Conservation (phyloP, 1,140 invertebrate species). For the Drosophila lini region DNA sequence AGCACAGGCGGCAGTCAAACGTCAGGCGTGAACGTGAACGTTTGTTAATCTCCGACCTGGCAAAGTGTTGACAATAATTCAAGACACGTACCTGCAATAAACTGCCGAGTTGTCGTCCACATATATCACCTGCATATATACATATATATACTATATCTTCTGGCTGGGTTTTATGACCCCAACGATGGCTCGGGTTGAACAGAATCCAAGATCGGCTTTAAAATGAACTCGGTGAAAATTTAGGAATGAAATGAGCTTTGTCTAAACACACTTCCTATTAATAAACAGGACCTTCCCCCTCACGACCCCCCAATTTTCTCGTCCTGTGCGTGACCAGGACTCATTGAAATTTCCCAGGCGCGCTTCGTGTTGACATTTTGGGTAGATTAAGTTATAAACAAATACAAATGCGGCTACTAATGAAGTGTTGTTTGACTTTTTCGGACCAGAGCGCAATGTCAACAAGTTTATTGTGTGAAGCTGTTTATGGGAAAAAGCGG, state of each 20-base stretch:
- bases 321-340: slow-evolving; percentile 64
- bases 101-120: slow-evolving; percentile 46
- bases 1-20: slow-evolving; percentile 53
- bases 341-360: slow-evolving; percentile 61
- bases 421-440: slow-evolving; percentile 76
- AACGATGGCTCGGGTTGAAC: slow-evolving; percentile 8
- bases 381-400: slow-evolving; percentile 81
- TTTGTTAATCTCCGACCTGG: slow-evolving; percentile 74
- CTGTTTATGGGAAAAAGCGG: slow-evolving; percentile 62
- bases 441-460: slow-evolving; percentile 52
- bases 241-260: slow-evolving; percentile 20
- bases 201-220: slow-evolving; percentile 22
- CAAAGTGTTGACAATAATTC: slow-evolving; percentile 77
- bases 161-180: slow-evolving; percentile 33
- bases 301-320: slow-evolving; percentile 1
- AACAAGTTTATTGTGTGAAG: slow-evolving; percentile 81
- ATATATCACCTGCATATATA: slow-evolving; percentile 31
- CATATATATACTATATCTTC: slow-evolving; percentile 28
- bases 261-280: slow-evolving; percentile 40
- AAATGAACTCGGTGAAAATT: slow-evolving; percentile 7
- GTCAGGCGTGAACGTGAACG: slow-evolving; percentile 73
- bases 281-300: not conserved
- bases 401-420: slow-evolving; percentile 79
- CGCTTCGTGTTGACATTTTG: slow-evolving; percentile 66
- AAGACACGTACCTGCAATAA: slow-evolving; percentile 79